These are phyloP conservation scores for Pristiophorus japonicus DNA, from an alignment of 2,113 vertebrate genomes.

Conservation along the genomic window DNA sequence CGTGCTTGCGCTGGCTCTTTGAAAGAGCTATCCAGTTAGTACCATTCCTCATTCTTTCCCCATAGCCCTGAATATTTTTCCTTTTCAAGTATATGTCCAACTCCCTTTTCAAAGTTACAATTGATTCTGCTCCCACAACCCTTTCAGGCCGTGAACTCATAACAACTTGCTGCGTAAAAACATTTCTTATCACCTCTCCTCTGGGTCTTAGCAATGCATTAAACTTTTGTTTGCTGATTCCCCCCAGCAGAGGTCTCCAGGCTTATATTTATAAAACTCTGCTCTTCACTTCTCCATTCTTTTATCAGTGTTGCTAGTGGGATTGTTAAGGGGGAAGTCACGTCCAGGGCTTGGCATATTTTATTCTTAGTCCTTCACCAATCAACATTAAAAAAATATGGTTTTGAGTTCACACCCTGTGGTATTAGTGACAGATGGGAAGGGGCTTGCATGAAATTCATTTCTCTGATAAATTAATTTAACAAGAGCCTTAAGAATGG, in stretches of 20 bases:
- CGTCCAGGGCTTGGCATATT: background rate
- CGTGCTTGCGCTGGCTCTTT: background rate
- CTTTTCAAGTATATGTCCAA: background rate
- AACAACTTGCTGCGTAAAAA: background rate
- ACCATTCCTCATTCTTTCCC: background rate
- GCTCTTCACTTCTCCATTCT: background rate
- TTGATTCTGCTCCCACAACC: background rate
- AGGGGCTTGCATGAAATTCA: background rate
- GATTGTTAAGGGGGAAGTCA: background rate
- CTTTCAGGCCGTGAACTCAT: background rate
- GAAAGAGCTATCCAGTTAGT: background rate
- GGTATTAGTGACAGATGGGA: background rate
- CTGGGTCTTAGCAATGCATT: background rate
- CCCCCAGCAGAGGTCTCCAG: background rate
- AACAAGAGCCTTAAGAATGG: background rate
- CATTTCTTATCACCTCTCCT: background rate
- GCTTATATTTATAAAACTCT: background rate
- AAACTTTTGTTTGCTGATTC: background rate
- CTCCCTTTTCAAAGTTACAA: background rate
- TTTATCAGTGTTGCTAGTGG: background rate
- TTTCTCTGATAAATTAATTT: background rate
- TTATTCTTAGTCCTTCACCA: background rate
- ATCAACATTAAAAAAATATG: background rate
- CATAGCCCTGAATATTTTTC: background rate
- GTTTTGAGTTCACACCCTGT: background rate